Conservation (phyloP, 1,140 invertebrate species). For the Hypsibius dujardini region DNA sequence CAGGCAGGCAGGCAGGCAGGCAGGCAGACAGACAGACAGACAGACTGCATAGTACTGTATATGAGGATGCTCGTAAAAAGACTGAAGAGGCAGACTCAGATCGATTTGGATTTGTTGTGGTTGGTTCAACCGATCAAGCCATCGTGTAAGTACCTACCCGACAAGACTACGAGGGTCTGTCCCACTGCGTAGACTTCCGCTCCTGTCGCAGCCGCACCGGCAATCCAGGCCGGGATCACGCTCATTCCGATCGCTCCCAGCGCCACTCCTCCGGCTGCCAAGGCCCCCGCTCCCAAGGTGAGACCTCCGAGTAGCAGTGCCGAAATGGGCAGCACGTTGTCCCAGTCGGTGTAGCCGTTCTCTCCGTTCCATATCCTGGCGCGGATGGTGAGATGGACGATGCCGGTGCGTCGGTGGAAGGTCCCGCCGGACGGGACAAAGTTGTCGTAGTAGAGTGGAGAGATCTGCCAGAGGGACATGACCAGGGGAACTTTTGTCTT, state of each 20-base stretch:
- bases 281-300: not conserved
- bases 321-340: not conserved
- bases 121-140: no score
- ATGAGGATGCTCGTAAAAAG: no score
- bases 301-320: not conserved
- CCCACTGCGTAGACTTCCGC: conserved; percentile 1
- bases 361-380: conserved; percentile 9
- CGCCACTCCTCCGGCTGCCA: conserved; percentile 15
- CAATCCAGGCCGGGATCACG: not conserved
- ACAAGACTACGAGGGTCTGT: not conserved
- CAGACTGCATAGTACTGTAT: no score
- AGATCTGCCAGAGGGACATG: conserved; percentile 12
- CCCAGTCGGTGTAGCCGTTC: conserved; percentile 14
- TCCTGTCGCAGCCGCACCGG: not conserved
- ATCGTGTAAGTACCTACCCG: not conserved
- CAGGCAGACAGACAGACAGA: no score
- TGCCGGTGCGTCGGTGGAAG: not conserved
- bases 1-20: no score
- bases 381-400: not conserved
- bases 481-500: conserved; percentile 14
- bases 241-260: not conserved
- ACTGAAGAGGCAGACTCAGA: no score
- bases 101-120: no score
- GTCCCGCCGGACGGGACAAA: conserved; percentile 6
- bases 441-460: conserved; percentile 15